A percentile compares a stretch with the other conserved stretches of the same genome.
Conservation (phyloP, 2,888 invertebrate genomes). For the Protonemura montana region DNA sequence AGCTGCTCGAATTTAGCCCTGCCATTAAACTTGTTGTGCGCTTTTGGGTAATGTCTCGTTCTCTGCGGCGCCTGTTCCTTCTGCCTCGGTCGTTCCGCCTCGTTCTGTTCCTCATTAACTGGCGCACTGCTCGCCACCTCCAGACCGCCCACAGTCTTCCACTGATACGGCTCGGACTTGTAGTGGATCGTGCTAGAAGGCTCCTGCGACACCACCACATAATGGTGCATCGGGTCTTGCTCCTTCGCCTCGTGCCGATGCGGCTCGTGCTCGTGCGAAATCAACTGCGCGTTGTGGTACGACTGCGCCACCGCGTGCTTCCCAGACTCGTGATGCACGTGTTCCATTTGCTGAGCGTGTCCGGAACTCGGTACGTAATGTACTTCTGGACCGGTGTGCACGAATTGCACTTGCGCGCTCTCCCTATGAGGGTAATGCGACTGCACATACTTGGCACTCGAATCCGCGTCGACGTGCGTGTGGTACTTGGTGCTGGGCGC, state of each 20-base stretch:
- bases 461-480: neutral
- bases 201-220: constrained; percentile 9
- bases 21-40: neutral
- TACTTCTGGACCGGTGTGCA: neutral
- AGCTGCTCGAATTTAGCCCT: neutral
- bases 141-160: constrained; percentile 22
- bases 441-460: neutral
- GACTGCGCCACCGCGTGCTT: constrained; percentile 3
- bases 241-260: constrained; percentile 1
- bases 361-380: neutral
- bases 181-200: constrained; percentile 26
- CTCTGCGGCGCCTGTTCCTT: neutral
- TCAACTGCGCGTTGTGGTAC: constrained; percentile 18
- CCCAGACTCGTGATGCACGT: neutral
- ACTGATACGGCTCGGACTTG: constrained; percentile 20
- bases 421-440: neutral
- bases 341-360: neutral
- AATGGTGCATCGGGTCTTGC: neutral
- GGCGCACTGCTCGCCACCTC: constrained; percentile 37
- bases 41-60: no score
- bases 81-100: neutral
- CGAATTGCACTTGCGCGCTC: neutral
- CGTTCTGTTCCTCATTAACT: constrained; percentile 35
- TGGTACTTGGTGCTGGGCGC: neutral
- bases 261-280: neutral